phyloP scores from a whole-genome alignment of 1,140 invertebrate genomes.

The Drosophila grimshawi region DNA sequence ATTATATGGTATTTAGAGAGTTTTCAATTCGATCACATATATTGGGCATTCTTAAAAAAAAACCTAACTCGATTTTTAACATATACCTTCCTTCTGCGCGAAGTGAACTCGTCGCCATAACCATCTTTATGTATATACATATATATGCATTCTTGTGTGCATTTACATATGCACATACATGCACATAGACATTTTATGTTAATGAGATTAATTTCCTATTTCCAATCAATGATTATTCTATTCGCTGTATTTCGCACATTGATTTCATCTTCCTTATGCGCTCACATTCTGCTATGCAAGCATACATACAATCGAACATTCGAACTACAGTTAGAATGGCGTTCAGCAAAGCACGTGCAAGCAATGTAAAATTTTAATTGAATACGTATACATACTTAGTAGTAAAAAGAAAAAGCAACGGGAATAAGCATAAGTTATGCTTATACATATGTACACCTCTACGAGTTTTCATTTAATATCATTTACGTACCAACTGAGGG shows the following conservation, averaged over 20 bases:
- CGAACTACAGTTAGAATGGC: neutral
- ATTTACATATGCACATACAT: neutral
- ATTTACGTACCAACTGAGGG: conserved; percentile 32
- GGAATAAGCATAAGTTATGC: too few relatives aligned
- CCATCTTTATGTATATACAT: neutral
- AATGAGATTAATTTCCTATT: neutral
- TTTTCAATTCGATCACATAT: too few relatives aligned
- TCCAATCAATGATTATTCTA: neutral
- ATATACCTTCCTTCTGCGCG: too few relatives aligned
- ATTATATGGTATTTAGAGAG: too few relatives aligned
- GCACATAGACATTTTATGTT: too few relatives aligned
- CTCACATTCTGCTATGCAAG: neutral
- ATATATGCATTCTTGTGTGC: neutral
- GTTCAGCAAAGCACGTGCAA: neutral
- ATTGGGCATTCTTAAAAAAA: too few relatives aligned
- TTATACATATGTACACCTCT: neutral
- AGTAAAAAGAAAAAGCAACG: too few relatives aligned
- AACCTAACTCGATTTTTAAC: too few relatives aligned
- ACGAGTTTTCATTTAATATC: neutral
- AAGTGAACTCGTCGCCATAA: too few relatives aligned
- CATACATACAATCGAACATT: neutral
- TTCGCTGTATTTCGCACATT: neutral
- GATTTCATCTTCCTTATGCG: neutral
- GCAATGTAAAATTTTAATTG: neutral
- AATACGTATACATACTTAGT: neutral